phyloP scores from a whole-genome alignment of 1,140 invertebrate species.

The Theocolax elegans region DNA sequence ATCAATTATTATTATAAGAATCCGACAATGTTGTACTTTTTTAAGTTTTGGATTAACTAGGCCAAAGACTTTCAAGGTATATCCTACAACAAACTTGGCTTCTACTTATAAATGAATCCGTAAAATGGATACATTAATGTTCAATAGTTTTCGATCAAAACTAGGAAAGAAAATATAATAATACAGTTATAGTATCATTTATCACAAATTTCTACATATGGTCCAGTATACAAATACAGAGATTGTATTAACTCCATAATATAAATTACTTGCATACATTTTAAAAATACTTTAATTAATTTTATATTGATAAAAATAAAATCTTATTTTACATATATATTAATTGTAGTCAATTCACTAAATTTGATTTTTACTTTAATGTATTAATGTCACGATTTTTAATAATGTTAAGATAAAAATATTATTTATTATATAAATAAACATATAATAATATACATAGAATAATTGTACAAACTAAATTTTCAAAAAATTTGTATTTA shows the following conservation, averaged over 20 bases:
- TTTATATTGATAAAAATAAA: too few relatives aligned
- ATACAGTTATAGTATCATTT: too few relatives aligned
- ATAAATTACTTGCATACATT: not conserved
- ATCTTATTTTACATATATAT: too few relatives aligned
- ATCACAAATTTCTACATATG: too few relatives aligned
- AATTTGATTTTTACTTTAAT: too few relatives aligned
- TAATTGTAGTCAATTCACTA: too few relatives aligned
- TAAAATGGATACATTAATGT: not conserved
- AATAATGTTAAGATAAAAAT: too few relatives aligned
- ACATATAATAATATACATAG: too few relatives aligned
- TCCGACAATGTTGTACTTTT: conserved; percentile 30
- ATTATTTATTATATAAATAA: too few relatives aligned
- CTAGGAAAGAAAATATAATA: conserved; percentile 18
- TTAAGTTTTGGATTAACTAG: conserved; percentile 45
- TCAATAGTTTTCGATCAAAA: conserved; percentile 24
- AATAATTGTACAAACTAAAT: conserved; percentile 13
- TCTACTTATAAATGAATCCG: conserved; percentile 26
- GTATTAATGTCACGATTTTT: too few relatives aligned
- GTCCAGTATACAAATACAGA: not conserved
- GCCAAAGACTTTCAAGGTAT: conserved; percentile 38
- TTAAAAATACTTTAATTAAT: not conserved
- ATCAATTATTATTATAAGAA: conserved; percentile 36
- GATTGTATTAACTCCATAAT: conserved; percentile 19
- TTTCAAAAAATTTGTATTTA: too few relatives aligned
- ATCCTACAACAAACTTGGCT: conserved; percentile 17